Evolutionary conservation across 2,888 invertebrate species (phyloP).

Genomic region (Trichopria drosophilae): DNA sequence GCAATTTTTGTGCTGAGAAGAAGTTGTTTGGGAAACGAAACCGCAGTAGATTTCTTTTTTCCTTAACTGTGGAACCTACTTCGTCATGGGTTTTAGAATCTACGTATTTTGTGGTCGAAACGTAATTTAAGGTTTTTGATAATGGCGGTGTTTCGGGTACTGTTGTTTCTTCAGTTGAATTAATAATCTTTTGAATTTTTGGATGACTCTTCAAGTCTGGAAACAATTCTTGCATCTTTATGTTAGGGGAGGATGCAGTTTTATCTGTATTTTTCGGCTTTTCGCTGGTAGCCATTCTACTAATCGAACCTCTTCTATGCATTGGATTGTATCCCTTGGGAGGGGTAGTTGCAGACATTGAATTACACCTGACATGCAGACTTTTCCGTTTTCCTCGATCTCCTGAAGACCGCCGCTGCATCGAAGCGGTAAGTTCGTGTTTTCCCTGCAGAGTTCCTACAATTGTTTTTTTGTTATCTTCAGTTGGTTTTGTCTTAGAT

Average conservation of each 20-base stretch:
- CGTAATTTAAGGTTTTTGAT: no score
- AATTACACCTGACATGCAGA: slow-evolving; percentile 54
- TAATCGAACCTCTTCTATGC: no score
- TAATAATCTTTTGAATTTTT: slow-evolving; percentile 52
- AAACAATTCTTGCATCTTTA: slow-evolving; percentile 60
- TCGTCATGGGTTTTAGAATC: slow-evolving; percentile 11
- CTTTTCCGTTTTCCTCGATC: slow-evolving; percentile 40
- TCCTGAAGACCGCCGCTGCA: slow-evolving; percentile 35
- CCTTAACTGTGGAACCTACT: slow-evolving; percentile 22
- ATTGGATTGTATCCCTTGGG: slow-evolving; percentile 35
- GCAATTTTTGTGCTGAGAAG: slow-evolving; percentile 43
- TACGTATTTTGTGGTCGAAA: no score
- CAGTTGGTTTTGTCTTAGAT: no score
- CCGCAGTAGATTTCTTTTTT: slow-evolving; percentile 58
- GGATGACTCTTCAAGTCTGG: slow-evolving; percentile 58
- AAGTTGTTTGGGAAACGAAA: slow-evolving; percentile 57
- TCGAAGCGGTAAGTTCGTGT: slow-evolving; percentile 51
- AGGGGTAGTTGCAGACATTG: slow-evolving; percentile 51
- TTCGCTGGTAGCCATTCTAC: no score
- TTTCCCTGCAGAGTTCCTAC: no score
- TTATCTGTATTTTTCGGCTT: slow-evolving; percentile 28
- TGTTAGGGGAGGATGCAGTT: no score
- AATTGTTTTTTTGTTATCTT: no score
- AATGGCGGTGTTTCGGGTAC: no score
- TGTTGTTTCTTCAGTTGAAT: no score